A percentile compares a stretch with the other conserved stretches of the same genome.
phyloP scores from a whole-genome alignment of 2,797 vertebrate genomes.

The Acrocephalus scirpaceus region DNA sequence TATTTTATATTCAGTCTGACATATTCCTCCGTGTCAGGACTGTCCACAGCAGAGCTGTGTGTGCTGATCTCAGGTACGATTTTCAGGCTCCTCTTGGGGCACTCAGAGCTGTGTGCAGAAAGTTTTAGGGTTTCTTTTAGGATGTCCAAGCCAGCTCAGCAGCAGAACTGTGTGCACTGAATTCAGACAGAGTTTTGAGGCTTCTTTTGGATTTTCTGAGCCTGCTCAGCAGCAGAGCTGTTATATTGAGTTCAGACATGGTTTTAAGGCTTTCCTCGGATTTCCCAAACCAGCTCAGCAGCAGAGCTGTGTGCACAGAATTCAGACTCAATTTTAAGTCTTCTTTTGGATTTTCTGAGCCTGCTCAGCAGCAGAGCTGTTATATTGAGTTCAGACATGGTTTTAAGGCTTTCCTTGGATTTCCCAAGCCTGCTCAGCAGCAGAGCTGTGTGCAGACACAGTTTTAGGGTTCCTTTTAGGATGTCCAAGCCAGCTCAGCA shows the following conservation, averaged over 20 bases:
- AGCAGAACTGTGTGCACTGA: accelerated
- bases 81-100: accelerated
- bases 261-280: accelerated
- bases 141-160: background rate
- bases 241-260: background rate
- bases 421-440: accelerated
- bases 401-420: accelerated
- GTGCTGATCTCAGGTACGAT: background rate
- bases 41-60: background rate
- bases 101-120: background rate
- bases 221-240: background rate
- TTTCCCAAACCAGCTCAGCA: background rate
- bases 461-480: too few relatives aligned
- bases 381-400: accelerated
- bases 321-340: accelerated
- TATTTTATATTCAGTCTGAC: background rate
- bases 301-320: background rate
- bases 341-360: accelerated
- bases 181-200: accelerated
- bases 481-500: background rate
- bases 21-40: background rate
- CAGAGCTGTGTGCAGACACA: background rate
- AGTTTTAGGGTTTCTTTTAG: too few relatives aligned
- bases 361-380: background rate
- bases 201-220: accelerated